Evolutionary conservation across 2,113 vertebrate species (phyloP), one percentile per base, ranked within the genome.

Genomic region (Thermophis baileyi): DNA sequence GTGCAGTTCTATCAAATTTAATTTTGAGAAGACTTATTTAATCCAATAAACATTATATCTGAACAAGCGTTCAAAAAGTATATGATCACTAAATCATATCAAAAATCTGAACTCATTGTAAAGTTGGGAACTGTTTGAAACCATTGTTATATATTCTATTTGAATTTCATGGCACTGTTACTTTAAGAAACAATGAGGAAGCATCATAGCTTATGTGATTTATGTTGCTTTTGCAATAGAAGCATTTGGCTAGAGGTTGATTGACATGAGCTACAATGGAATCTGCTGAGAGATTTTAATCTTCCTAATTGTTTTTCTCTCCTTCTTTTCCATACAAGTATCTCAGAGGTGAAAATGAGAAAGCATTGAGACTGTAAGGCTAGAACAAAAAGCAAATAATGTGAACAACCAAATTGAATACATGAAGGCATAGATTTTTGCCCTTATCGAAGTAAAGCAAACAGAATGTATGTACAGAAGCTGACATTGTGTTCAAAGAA

Each of bases 271-370:
- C 94, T 94, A 87, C 92, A 91, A 60, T 81, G 40, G 35, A 57
- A 91, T 94, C 94, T 94, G 6, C 85, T 89, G 93, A 94, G 93
- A 95, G 92, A 95, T 95, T 96, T 92, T 90, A 94, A 95, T 95
- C 94, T 96, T 89, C 87, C 89, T 60, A 88, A 93, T 94, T 94
- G 30, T 86, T 87, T 22, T 27, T 57, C 16, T 27, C 40, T 4
- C 22, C n/a, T 90, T 25, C 51, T 49, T 93, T 93, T 95, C 44
- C 74, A 27, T 94, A 47, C 91, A 94, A 92, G 74, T 95, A 87
- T 88, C 89, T 94, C 90, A 93, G 92, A 94, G 87, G 90, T 91
- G 95, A 95, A 95, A 96, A 95, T 91, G 90, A 96, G 88, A 94
- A 94, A 94, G 86, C 20, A 11, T 24, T 0, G 1, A 92, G 2